Conservation (phyloP, 1,140 invertebrate species). For the Spodoptera frugiperda region DNA sequence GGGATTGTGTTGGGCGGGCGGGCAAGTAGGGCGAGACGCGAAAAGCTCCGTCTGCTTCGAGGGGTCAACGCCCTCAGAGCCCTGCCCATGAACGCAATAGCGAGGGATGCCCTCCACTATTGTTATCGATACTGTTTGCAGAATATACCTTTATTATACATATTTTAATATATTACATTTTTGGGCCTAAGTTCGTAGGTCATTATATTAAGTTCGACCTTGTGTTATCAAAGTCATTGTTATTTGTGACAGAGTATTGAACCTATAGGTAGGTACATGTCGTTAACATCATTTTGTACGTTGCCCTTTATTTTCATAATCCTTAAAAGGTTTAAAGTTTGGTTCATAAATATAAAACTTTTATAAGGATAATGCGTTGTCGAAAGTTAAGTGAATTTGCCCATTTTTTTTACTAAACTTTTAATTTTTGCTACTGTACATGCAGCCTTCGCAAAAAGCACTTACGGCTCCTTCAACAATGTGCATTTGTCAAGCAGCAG, state of each 20-base stretch:
- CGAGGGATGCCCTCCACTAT: conserved; percentile 70
- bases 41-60: conserved; percentile 76
- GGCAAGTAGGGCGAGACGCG: conserved; percentile 81
- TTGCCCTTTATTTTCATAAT: too few relatives aligned
- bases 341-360: too few relatives aligned
- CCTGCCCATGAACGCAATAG: conserved; percentile 78
- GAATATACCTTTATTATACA: background rate
- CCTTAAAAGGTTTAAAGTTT: too few relatives aligned
- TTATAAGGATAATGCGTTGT: too few relatives aligned
- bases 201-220: conserved; percentile 13
- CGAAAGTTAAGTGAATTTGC: background rate
- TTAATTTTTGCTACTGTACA: too few relatives aligned
- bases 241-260: too few relatives aligned
- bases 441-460: background rate
- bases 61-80: conserved; percentile 76
- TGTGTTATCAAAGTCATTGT: background rate
- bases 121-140: conserved; percentile 69
- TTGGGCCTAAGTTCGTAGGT: conserved; percentile 6
- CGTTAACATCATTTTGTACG: too few relatives aligned
- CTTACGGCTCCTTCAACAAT: background rate
- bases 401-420: background rate
- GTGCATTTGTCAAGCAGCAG: conserved; percentile 13
- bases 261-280: too few relatives aligned
- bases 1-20: conserved; percentile 73
- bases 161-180: background rate